A percentile compares a stretch with the other conserved stretches of the same genome.
These are phyloP conservation scores for Glyptemys insculpta DNA, from an alignment of 2,797 vertebrate genomes.

Conservation along the genomic window DNA sequence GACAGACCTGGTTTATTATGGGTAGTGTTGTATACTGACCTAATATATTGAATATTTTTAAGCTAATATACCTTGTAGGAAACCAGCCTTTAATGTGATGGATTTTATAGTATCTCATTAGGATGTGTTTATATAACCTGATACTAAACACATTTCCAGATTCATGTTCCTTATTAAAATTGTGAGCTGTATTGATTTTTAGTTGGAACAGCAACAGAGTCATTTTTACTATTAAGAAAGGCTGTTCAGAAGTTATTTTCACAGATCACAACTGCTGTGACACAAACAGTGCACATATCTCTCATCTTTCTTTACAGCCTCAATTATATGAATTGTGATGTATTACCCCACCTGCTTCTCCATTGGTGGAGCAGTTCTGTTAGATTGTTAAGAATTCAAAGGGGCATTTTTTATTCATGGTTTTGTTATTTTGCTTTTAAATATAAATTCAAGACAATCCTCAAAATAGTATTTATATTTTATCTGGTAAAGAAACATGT, in stretches of 20 bases:
- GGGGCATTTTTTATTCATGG: constrained; percentile 69
- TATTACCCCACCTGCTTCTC: constrained; percentile 53
- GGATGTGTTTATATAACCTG: constrained; percentile 86
- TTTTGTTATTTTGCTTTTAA: constrained; percentile 19
- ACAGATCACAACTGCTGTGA: constrained; percentile 71
- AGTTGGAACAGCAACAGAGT: constrained; percentile 74
- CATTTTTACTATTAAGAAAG: constrained; percentile 79
- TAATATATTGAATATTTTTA: constrained; percentile 86
- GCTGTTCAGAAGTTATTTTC: constrained; percentile 78
- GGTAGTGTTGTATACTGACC: constrained; percentile 82
- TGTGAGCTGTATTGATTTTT: constrained; percentile 83
- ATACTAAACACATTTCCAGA: constrained; percentile 85
- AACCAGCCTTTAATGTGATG: constrained; percentile 86
- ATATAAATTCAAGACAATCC: constrained; percentile 49
- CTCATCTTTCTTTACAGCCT: constrained; percentile 64
- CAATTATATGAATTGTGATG: constrained; percentile 66
- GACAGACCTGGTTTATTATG: constrained; percentile 85
- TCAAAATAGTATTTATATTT: constrained; percentile 56
- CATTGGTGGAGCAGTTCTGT: constrained; percentile 35
- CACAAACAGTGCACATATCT: constrained; percentile 52
- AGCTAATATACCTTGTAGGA: constrained; percentile 86
- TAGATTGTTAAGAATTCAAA: constrained; percentile 49
- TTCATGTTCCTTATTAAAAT: constrained; percentile 88
- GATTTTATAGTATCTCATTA: constrained; percentile 88
- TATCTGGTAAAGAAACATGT: constrained; percentile 18